Evolutionary conservation across 2,888 invertebrate species (phyloP), one percentile per base, ranked within the genome.

Genomic region (Zaprionus obscuricornis): DNA sequence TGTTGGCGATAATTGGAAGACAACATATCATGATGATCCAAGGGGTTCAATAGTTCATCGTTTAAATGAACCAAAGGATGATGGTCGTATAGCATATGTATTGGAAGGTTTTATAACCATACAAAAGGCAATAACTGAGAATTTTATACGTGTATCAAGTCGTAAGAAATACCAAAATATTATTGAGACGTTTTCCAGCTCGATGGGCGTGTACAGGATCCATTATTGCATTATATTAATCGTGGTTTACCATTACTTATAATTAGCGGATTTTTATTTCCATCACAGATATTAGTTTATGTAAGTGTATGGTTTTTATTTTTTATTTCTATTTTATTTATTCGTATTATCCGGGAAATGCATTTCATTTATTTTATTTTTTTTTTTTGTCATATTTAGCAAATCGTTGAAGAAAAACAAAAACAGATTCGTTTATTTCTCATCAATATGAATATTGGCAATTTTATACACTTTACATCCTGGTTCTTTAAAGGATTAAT

Each of bases 401-500:
- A 82, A 68, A 52, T 74, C 14, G 71, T 69, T 0, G 14, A n/a
- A 0, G 69, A 74, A n/a, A 68, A 77, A 6, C 39, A 69, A 3
- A n/a, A 34, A 0, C 40, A 65, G 6, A 20, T 82, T 36, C 78
- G 71, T 3, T 31, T 49, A 0, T 78, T 55, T 31, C 54, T 78
- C n/a, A 63, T 85, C 18, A 85, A 85, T 13, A 82, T 78, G 85
- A 66, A 55, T 6, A 65, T 85, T 36, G 92, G 93, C 22, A 94
- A 94, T 37, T 95, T 94, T 93, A 91, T 96, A 66, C 94, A 96
- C 81, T 96, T 96, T 95, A 81, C 92, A 1, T 95, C 96, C 2
- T 96, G 96, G 96, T 96, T 95, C 87, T 90, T 93, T 45, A 95
- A 95, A 86, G 94, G 94, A 50, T 92, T 95, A 52, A 59, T 94